phyloP scores from a whole-genome alignment of 2,113 vertebrate genomes.

The Phocoena phocoena region DNA sequence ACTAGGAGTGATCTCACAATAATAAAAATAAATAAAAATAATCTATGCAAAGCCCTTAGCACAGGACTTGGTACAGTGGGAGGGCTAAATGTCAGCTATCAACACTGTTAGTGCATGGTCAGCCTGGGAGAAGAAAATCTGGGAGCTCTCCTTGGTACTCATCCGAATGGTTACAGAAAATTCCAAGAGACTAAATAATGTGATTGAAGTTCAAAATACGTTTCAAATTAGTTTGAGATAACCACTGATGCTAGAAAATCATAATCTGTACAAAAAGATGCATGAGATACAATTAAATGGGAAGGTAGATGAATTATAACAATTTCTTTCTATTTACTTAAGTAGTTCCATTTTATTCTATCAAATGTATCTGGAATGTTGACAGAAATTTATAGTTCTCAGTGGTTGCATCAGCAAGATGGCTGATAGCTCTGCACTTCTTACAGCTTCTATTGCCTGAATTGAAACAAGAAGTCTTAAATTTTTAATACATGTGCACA shows the following conservation, averaged over 20 bases:
- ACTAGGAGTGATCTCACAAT: neutral
- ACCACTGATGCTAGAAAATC: neutral
- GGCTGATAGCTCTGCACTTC: constrained; percentile 66
- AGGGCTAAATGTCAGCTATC: neutral
- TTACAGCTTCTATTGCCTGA: constrained; percentile 65
- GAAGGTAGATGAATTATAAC: constrained; percentile 35
- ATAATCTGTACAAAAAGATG: neutral
- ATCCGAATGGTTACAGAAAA: neutral
- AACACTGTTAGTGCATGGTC: neutral
- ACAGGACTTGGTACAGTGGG: no score
- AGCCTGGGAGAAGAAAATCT: neutral
- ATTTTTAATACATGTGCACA: constrained; percentile 53
- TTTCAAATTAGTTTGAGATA: neutral
- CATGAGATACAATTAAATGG: neutral
- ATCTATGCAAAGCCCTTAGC: neutral
- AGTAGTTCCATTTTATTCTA: constrained; percentile 45
- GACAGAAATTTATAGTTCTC: constrained; percentile 67
- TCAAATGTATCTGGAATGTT: constrained; percentile 24
- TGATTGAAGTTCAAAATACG: neutral
- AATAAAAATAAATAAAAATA: neutral
- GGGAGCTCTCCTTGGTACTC: neutral
- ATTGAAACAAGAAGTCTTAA: constrained; percentile 72
- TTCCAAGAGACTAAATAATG: neutral
- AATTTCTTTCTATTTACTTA: neutral
- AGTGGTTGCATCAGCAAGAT: constrained; percentile 69